Evolutionary conservation across 2,888 invertebrate species (phyloP).

Genomic region (Erynnis tages): DNA sequence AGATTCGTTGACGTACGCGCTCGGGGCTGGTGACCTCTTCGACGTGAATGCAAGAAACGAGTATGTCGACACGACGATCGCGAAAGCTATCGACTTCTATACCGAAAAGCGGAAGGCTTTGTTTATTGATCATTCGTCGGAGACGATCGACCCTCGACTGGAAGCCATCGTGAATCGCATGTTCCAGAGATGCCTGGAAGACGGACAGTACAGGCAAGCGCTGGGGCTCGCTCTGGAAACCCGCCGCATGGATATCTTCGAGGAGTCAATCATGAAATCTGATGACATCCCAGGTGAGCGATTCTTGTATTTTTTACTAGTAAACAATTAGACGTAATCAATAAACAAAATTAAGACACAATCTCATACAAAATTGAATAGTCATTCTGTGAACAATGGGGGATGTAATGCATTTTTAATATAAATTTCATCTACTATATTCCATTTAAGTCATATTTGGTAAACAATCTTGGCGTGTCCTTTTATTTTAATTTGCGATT

Average conservation of each 20-base stretch:
- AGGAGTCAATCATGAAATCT: constrained; percentile 93
- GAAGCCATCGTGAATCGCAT: constrained; percentile 98
- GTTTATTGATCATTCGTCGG: constrained; percentile 85
- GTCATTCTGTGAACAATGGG: too few relatives aligned
- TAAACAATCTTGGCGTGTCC: too few relatives aligned
- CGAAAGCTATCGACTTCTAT: constrained; percentile 98
- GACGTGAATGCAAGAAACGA: constrained; percentile 96
- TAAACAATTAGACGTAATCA: too few relatives aligned
- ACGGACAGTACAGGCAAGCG: constrained; percentile 97
- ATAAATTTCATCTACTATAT: too few relatives aligned
- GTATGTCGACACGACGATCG: constrained; percentile 98
- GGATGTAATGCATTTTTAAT: too few relatives aligned
- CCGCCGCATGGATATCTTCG: constrained; percentile 97
- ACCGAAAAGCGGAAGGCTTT: constrained; percentile 91
- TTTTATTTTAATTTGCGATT: too few relatives aligned
- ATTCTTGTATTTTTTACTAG: too few relatives aligned
- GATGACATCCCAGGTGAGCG: constrained; percentile 89
- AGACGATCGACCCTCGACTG: constrained; percentile 89
- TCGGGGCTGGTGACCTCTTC: constrained; percentile 97
- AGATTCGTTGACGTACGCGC: constrained; percentile 97
- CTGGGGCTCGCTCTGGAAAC: constrained; percentile 98
- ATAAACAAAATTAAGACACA: too few relatives aligned
- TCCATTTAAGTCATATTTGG: too few relatives aligned
- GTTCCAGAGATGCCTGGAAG: constrained; percentile 97
- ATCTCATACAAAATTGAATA: too few relatives aligned